Conservation (phyloP, 2,888 invertebrate genomes). For the Eupithecia abbreviata region DNA sequence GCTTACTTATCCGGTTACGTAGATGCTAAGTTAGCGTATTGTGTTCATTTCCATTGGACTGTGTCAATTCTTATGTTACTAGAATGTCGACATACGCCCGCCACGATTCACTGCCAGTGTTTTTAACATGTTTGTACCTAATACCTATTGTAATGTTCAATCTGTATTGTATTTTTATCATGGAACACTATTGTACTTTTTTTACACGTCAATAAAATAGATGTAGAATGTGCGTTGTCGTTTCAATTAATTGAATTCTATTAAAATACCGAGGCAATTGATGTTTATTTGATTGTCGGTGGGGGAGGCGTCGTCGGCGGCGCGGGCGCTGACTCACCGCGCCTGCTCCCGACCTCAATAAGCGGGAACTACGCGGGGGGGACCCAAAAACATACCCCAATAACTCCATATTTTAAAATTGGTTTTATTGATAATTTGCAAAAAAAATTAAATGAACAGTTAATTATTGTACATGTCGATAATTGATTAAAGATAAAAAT, state of each 20-base stretch:
- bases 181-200: constrained; percentile 71
- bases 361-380: constrained; percentile 52
- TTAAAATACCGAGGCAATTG: constrained; percentile 78
- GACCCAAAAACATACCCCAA: constrained; percentile 61
- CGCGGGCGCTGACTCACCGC: constrained; percentile 66
- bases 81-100: constrained; percentile 86
- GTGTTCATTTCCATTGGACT: constrained; percentile 82
- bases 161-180: constrained; percentile 53
- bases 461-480: constrained; percentile 80
- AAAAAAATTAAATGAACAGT: constrained; percentile 78
- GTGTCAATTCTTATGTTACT: constrained; percentile 87
- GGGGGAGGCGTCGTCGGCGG: constrained; percentile 52
- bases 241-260: constrained; percentile 81
- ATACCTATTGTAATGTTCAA: constrained; percentile 51
- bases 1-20: constrained; percentile 62
- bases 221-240: constrained; percentile 75
- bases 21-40: constrained; percentile 65
- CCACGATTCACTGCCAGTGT: constrained; percentile 77
- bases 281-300: constrained; percentile 63
- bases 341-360: constrained; percentile 55
- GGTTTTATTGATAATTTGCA: constrained; percentile 83
- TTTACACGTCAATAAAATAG: constrained; percentile 80
- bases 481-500: constrained; percentile 81
- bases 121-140: constrained; percentile 60
- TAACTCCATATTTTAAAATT: constrained; percentile 76